Base-by-base conservation (phyloP, 1,140 invertebrate species). In the Radopholus similis region DNA sequence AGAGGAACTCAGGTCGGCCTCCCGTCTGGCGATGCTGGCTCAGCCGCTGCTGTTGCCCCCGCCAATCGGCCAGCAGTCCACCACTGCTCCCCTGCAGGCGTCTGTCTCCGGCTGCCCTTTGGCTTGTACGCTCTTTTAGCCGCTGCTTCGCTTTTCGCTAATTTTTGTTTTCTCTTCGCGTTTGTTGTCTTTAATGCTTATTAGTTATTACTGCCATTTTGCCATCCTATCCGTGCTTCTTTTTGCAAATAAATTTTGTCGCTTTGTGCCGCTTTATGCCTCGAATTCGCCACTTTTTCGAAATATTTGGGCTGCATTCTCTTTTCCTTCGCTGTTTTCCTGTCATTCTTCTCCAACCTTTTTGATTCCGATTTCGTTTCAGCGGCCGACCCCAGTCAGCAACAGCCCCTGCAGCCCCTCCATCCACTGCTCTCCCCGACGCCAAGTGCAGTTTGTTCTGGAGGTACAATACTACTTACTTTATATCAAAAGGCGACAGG, bases 31-130 rank as follows among this genome's bases (percentile, higher is more conserved):
- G 47, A 51, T 51, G 47, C 23, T 21, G 47, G 21, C 18, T 18
- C 44, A 47, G 47, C 59, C 59, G 6, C 40, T 62, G 15, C 34
- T 62, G 38, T 28, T 62, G 40, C 59, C 59, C 15, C 40, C 59
- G 1, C n/a, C n/a, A n/a, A n/a, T n/a, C n/a, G n/a, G n/a, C n/a
- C n/a, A n/a, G n/a, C n/a, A n/a, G n/a, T n/a, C n/a, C n/a, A n/a
- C n/a, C n/a, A n/a, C n/a, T n/a, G n/a, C n/a, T n/a, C n/a, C n/a
- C n/a, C n/a, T n/a, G n/a, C n/a, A n/a, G n/a, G n/a, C n/a, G n/a
- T n/a, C n/a, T n/a, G n/a, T n/a, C n/a, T n/a, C n/a, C n/a, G n/a
- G n/a, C n/a, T n/a, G n/a, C n/a, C n/a, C 59, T 3, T 28, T 62
- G n/a, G 38, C 59, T n/a, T 62, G 59, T 62, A 54, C 4, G 18